Evolutionary conservation across 2,113 vertebrate species (phyloP), one percentile per base, ranked within the genome.

Genomic region (Saccopteryx bilineata): DNA sequence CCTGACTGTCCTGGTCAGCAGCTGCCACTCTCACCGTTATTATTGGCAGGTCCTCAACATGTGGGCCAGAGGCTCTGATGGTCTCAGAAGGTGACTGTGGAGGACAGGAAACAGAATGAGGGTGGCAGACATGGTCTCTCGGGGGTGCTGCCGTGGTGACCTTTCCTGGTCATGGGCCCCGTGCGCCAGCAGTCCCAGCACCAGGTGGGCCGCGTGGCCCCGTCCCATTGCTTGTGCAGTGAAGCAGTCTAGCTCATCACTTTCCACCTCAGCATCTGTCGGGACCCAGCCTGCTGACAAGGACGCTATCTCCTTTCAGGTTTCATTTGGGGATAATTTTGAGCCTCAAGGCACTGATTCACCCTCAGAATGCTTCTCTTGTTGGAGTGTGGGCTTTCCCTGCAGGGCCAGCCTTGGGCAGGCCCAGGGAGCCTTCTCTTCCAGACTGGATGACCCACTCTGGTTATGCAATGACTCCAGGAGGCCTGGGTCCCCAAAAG

Each of bases 151-250:
- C 94, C 74, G 71, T 94, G 54, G 97, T 97, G 97, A 97, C 98
- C 95, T 97, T 98, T 98, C 98, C 98, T 97, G 97, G 98, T 93
- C 71, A 69, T 80, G 97, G 97, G 97, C 96, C 97, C 94, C 93
- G 84, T 75, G 90, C 94, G 72, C 91, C 76, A 94, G 96, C 97
- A 97, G 97, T 89, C 90, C 96, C 69, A 97, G 97, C 97, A 98
- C 97, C 98, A 96, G 97, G 96, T 87, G 96, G 98, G 93, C 98
- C 98, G 98, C 98, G 98, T 98, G 96, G 98, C 98, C 97, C 94
- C 96, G 95, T 96, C 97, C 90, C 98, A 98, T 98, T 98, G 97
- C 98, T 97, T 80, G 97, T 81, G 71, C 84, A 86, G 97, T 95
- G 96, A 97, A 98, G 97, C 92, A 95, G 85, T 95, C 96, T 94